Evolutionary conservation across 92 coral and sea anemone genomes (phyloP).

Genomic region (Porites divaricata): DNA sequence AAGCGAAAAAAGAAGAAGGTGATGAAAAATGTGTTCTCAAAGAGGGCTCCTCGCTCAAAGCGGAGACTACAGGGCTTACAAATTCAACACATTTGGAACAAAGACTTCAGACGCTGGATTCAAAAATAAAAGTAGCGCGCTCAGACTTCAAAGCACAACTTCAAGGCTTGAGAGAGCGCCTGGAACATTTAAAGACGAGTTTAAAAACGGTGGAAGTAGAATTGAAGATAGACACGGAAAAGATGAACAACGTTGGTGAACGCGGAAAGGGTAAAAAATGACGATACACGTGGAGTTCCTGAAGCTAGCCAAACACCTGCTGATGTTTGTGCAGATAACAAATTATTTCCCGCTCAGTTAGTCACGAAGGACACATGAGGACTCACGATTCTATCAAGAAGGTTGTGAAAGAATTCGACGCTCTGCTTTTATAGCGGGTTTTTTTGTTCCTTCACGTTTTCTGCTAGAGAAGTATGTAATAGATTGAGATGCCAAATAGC

Average conservation of each 20-base stretch:
- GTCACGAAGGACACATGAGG: no score
- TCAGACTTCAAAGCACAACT: conserved; percentile 31
- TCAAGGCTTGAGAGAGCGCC: conserved; percentile 27
- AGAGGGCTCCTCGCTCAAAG: neutral
- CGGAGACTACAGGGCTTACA: neutral
- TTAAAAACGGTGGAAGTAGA: conserved; percentile 20
- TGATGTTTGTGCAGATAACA: neutral
- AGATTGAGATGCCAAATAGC: no score
- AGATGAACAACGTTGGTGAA: neutral
- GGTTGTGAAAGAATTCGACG: no score
- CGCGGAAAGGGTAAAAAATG: neutral
- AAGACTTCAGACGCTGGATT: conserved; percentile 16
- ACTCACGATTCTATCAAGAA: no score
- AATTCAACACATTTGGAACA: conserved; percentile 3
- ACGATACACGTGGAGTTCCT: neutral
- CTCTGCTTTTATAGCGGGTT: no score
- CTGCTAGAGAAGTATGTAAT: no score
- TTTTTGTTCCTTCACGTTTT: no score
- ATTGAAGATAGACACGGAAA: neutral
- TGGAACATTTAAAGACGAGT: conserved; percentile 29
- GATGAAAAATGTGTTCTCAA: neutral
- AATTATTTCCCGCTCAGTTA: no score
- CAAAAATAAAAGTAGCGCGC: conserved; percentile 20
- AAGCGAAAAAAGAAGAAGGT: neutral
- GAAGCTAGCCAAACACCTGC: conserved; percentile 3